A percentile compares a stretch with the other conserved stretches of the same genome.
Evolutionary conservation across 2,797 vertebrate genomes (phyloP).

Genomic region (Phaenicophaeus curvirostris): DNA sequence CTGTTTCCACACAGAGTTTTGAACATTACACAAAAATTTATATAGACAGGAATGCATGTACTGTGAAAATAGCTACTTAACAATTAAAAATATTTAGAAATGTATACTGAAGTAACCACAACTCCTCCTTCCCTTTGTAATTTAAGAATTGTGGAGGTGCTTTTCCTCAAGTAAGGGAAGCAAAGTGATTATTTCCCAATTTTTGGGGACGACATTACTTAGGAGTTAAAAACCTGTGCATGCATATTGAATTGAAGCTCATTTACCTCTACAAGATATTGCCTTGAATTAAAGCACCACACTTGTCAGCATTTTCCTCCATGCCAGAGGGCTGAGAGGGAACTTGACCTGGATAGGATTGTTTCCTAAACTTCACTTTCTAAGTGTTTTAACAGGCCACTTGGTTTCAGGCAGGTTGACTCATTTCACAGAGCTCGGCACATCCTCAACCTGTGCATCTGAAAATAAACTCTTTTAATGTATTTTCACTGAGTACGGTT

Average conservation of each 20-base stretch:
- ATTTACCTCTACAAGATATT: background rate
- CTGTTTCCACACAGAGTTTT: background rate
- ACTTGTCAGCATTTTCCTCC: background rate
- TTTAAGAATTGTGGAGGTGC: background rate
- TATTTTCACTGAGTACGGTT: background rate
- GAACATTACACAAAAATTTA: background rate
- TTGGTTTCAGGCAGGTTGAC: background rate
- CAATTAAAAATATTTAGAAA: background rate
- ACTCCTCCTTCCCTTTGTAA: background rate
- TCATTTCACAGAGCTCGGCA: background rate
- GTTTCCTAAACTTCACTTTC: background rate
- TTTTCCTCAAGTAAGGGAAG: background rate
- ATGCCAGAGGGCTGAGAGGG: background rate
- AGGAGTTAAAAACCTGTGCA: background rate
- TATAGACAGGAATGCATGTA: rapidly evolving
- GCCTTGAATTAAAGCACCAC: background rate
- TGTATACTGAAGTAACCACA: background rate
- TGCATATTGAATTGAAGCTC: background rate
- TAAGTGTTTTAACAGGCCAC: background rate
- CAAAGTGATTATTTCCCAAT: background rate
- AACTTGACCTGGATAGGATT: background rate
- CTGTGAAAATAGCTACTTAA: background rate
- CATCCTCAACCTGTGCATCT: background rate
- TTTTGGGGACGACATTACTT: background rate
- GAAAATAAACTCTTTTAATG: background rate